Conservation (phyloP, 2,797 vertebrate species). For the Pangasius macronema region DNA sequence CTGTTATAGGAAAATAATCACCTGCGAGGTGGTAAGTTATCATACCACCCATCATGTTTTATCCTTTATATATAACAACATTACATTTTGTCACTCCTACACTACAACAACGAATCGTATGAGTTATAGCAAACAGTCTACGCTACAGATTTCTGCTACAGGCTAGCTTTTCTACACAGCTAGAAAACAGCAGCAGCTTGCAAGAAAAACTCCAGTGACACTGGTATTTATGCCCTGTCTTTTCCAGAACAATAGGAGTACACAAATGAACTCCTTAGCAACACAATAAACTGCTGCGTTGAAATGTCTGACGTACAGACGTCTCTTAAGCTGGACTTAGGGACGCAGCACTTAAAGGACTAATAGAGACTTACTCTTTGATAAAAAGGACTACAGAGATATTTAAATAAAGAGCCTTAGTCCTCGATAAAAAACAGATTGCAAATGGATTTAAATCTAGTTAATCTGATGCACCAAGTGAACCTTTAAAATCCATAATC, state of each 20-base stretch:
- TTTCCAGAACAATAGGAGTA: not conserved
- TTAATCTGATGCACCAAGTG: conserved; percentile 28
- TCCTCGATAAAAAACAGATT: not conserved
- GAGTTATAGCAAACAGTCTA: not conserved
- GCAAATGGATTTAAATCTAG: conserved; percentile 36
- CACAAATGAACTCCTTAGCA: not conserved
- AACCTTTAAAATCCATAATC: conserved; percentile 43
- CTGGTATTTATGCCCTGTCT: not conserved
- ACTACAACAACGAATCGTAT: not conserved
- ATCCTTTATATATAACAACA: not conserved
- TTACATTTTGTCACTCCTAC: not conserved
- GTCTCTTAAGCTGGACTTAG: conserved; percentile 1
- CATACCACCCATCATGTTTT: not conserved
- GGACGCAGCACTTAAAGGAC: not conserved
- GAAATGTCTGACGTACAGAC: not conserved
- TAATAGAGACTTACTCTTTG: not conserved
- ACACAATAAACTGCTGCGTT: not conserved
- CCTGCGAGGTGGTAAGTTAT: not conserved
- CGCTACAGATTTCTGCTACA: not conserved
- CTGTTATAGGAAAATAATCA: not conserved
- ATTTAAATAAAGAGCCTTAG: conserved; percentile 33
- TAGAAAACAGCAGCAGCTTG: conserved; percentile 1
- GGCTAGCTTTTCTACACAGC: not conserved
- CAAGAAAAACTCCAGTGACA: conserved; percentile 9
- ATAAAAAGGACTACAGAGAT: conserved; percentile 31